These are phyloP conservation scores for Tragelaphus buxtoni DNA, from an alignment of 2,113 vertebrate genomes.

Conservation along the genomic window DNA sequence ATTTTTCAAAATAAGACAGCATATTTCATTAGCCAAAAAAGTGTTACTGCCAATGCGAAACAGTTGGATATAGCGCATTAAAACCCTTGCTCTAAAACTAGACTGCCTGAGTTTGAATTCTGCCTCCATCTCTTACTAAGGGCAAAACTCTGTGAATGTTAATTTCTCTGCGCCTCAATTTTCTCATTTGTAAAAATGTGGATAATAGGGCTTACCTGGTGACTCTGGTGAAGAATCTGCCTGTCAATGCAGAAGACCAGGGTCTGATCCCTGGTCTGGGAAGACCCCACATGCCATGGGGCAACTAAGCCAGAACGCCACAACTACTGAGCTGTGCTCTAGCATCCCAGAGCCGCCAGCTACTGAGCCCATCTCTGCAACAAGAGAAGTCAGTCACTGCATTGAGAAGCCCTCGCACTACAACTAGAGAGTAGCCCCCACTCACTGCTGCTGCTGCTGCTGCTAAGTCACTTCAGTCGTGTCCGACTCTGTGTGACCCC, in stretches of 20 bases:
- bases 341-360: fast-evolving
- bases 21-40: not conserved
- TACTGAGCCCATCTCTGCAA: not conserved
- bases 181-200: not conserved
- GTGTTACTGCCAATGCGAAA: not conserved
- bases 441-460: not conserved
- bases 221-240: not conserved
- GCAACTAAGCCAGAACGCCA: not conserved
- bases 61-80: not conserved
- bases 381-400: not conserved
- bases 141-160: not conserved
- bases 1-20: not conserved
- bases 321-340: not conserved
- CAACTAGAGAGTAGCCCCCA: not conserved
- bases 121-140: not conserved
- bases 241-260: not conserved
- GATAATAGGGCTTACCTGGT: not conserved
- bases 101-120: not conserved
- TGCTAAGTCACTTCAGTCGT: no score
- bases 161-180: not conserved
- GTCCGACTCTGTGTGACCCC: no score
- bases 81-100: not conserved
- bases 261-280: not conserved
- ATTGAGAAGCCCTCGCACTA: not conserved
- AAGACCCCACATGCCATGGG: not conserved